A percentile compares a stretch with the other conserved stretches of the same genome.
These are phyloP conservation scores for Grammomys surdaster DNA, from an alignment of 2,113 vertebrate genomes.

Conservation along the genomic window DNA sequence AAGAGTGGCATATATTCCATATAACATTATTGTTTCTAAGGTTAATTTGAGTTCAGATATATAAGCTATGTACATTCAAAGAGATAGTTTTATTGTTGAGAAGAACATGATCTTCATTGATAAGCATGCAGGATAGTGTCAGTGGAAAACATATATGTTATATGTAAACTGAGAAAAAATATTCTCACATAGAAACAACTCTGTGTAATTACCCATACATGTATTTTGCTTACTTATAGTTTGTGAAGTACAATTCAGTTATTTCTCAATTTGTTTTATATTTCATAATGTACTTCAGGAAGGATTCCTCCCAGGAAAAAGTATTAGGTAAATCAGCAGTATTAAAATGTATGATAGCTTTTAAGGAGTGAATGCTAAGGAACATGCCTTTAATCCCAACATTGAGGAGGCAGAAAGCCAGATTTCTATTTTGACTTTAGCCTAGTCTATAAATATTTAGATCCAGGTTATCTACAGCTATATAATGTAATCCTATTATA, in stretches of 20 bases:
- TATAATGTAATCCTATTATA: neutral
- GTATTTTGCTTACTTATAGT: neutral
- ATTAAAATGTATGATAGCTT: neutral
- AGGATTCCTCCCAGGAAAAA: neutral
- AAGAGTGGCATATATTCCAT: neutral
- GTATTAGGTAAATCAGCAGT: neutral
- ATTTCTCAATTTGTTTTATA: neutral
- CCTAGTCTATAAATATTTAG: neutral
- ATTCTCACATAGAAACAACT: neutral
- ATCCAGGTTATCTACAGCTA: neutral
- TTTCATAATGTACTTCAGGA: conserved; percentile 1
- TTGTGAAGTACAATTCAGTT: neutral
- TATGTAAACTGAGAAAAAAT: neutral
- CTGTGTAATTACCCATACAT: neutral
- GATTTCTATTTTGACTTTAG: neutral
- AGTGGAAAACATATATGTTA: neutral
- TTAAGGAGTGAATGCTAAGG: neutral
- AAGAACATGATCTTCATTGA: neutral
- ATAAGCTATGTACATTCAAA: neutral
- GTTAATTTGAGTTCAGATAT: neutral
- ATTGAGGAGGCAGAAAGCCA: neutral
- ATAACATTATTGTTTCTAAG: neutral
- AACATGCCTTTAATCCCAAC: neutral
- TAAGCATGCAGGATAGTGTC: neutral
- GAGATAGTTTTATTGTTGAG: neutral